phyloP scores from a whole-genome alignment of 2,113 vertebrate genomes.

The Panurus biarmicus region DNA sequence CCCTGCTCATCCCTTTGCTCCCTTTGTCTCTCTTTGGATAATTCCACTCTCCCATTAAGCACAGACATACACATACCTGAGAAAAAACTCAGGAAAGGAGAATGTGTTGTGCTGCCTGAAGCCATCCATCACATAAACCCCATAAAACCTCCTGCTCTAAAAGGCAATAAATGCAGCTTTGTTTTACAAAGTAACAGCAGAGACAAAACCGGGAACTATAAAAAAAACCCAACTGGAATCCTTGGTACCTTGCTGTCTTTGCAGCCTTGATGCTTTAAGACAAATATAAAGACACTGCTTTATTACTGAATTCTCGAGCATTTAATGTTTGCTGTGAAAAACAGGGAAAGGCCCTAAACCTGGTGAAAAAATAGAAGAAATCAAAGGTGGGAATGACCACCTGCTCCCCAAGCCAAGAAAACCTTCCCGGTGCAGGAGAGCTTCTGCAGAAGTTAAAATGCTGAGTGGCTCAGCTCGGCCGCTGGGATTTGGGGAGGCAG shows the following conservation, averaged over 20 bases:
- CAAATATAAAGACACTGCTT: not conserved
- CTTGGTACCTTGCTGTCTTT: not conserved
- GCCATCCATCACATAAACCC: not conserved
- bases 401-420: accelerated
- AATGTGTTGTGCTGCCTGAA: not conserved
- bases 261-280: not conserved
- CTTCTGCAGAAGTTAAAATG: not conserved
- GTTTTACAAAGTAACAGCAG: not conserved
- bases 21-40: not conserved
- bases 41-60: not conserved
- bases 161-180: conserved; percentile 11
- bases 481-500: not conserved
- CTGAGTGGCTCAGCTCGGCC: not conserved
- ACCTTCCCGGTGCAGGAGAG: not conserved
- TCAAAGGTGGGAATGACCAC: not conserved
- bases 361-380: not conserved
- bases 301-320: not conserved
- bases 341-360: not conserved
- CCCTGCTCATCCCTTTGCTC: not conserved
- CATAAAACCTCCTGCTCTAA: not conserved
- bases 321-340: not conserved
- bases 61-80: not conserved
- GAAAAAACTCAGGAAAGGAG: not conserved
- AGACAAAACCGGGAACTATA: not conserved
- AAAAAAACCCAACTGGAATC: not conserved